Evolutionary conservation across 2,888 invertebrate genomes (phyloP), one percentile per base, ranked within the genome.

Genomic region (Drosophila leonis): DNA sequence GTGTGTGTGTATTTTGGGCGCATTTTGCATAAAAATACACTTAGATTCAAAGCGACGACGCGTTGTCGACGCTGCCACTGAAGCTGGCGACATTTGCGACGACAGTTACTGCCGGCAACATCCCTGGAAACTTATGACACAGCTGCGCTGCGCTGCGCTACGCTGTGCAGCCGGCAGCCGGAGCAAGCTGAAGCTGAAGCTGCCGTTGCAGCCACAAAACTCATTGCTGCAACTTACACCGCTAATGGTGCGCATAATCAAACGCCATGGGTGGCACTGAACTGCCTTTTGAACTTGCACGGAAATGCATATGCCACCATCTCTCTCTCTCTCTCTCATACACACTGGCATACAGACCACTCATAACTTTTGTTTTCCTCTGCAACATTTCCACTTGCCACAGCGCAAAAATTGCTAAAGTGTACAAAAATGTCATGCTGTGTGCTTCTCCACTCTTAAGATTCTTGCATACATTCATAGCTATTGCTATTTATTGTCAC

Each of bases 181-280:
- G 15, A 35, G 44, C 44, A 37, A 15, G 37, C 27, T 10, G 51
- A 4, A 15, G 37, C 27, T 10, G 51, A 4, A 8, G 48, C 33
- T 61, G 13, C 61, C 63, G 82, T 65, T 69, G 66, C 65, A 83
- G 71, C 86, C 84, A 65, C 90, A 84, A 89, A 90, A 88, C 90
- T 87, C 87, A 88, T 90, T 90, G 89, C 89, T 80, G 82, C 87
- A 90, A 90, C 87, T 88, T 88, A 85, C 87, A 84, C 88, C 84
- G 84, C 87, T 90, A 90, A 90, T 91, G 90, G 88, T 76, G 87
- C 87, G 79, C 91, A 90, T 91, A 91, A 90, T 91, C 90, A 91
- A 90, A 90, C 88, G 83, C 80, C 78, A 77, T 84, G 90, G 88
- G 81, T 85, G 90, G 88, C 82, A 63, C 65, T 69, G 71, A 65